A percentile compares a stretch with the other conserved stretches of the same genome.
Conservation (phyloP, 2,113 vertebrate genomes). For the Scatophagus argus region DNA sequence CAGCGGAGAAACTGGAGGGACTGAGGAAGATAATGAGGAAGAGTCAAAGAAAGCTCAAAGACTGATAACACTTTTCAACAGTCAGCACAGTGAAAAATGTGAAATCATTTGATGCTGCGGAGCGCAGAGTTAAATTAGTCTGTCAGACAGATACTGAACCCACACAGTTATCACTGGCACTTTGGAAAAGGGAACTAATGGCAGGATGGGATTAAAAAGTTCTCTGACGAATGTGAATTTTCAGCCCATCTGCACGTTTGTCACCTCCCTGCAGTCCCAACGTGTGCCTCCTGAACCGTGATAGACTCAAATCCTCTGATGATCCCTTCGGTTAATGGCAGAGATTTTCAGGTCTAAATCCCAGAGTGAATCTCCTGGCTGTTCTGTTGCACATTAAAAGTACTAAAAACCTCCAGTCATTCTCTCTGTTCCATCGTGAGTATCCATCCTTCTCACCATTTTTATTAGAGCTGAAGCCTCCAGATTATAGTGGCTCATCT, state of each 20-base stretch:
- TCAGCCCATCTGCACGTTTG: not conserved
- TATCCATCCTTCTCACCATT: not conserved
- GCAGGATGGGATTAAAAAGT: not conserved
- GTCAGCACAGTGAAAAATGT: constrained; percentile 17
- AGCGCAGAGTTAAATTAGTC: constrained; percentile 2
- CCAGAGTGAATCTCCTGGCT: not conserved
- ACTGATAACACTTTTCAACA: constrained; percentile 23
- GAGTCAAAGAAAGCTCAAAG: constrained; percentile 8
- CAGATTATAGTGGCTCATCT: constrained; percentile 11
- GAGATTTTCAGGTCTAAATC: not conserved
- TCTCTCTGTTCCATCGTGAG: constrained; percentile 1
- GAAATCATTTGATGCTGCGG: not conserved
- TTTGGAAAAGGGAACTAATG: not conserved
- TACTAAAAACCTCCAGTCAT: constrained; percentile 6
- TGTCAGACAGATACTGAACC: constrained; percentile 16
- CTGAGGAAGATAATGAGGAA: constrained; percentile 25
- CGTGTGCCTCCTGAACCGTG: not conserved
- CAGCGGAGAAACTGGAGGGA: not conserved
- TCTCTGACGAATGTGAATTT: not conserved
- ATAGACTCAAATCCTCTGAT: not conserved
- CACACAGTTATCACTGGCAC: not conserved
- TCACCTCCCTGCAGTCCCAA: not conserved
- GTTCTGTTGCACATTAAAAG: constrained; percentile 10
- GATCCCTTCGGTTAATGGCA: constrained; percentile 6
- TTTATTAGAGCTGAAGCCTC: constrained; percentile 19